Percentiles rank a stretch among this genome's conserved stretches.
These are phyloP conservation scores for Willowsia nigromaculata DNA, from an alignment of 2,888 invertebrate genomes.

Conservation along the genomic window DNA sequence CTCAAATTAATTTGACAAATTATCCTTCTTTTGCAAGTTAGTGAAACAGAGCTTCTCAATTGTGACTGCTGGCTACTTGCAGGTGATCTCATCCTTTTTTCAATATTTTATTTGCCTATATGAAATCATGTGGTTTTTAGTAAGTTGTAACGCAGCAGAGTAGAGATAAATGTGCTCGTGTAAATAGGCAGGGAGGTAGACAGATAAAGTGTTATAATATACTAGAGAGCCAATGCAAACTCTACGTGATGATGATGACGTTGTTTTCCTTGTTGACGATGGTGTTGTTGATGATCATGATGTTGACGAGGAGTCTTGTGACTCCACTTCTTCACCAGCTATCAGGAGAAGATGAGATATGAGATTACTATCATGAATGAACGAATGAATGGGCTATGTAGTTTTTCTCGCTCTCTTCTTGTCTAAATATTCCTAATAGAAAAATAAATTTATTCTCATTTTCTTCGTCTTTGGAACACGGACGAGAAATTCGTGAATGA, in stretches of 20 bases:
- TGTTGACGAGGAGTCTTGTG: conserved; percentile 46
- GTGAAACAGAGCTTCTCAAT: not conserved
- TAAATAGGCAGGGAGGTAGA: not conserved
- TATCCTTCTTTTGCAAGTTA: not conserved
- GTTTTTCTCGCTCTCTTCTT: not conserved
- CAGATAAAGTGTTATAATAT: not conserved
- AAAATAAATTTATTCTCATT: no score
- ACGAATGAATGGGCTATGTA: not conserved
- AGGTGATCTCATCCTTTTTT: conserved; percentile 58
- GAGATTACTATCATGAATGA: conserved; percentile 24
- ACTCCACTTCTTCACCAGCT: not conserved
- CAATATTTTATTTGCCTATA: conserved; percentile 5
- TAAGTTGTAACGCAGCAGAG: not conserved
- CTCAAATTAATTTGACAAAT: not conserved
- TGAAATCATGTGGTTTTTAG: conserved; percentile 52
- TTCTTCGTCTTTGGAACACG: not conserved
- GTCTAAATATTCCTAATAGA: no score
- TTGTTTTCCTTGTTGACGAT: conserved; percentile 48
- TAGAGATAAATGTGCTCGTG: not conserved
- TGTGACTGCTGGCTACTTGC: conserved; percentile 11
- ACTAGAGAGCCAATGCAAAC: not conserved
- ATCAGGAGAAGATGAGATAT: not conserved
- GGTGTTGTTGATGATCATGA: conserved; percentile 44
- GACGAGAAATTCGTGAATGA: conserved; percentile 1
- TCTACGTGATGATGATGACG: conserved; percentile 19